Base-by-base conservation (phyloP, 2,113 vertebrate species). In the Phoenicopterus ruber region DNA sequence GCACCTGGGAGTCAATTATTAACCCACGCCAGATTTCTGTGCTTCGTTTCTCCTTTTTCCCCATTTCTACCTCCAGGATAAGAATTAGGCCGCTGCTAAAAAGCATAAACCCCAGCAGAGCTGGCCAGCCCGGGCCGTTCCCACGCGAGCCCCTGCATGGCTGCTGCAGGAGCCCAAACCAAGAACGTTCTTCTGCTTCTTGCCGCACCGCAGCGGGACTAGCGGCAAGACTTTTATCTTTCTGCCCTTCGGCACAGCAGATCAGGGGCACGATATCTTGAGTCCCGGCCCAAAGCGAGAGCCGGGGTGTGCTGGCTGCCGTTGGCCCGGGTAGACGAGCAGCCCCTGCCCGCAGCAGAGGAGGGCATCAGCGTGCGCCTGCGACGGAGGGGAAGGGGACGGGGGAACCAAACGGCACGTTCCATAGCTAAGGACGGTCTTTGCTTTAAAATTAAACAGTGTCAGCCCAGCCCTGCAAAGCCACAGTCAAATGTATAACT, bases 211-310 rank as follows among this genome's bases (percentile, higher is more conserved):
- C 46, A 6, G 21, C 2, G 16, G 36, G 21, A 36, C 36, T 11
- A 10, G 29, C 17, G 49, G 22, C 67, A 58, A 34, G 34, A 63
- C 7, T 76, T 86, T 58, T 38, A 26, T 50, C 57, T 11, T 66
- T 34, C 31, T 31, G 36, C 62, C 62, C 62, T 31, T n/a, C 6
- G 46, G 34, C 47, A 11, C 55, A n/a, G 14, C 14, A n/a, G 3
- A 9, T 1, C 7, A 6, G 5, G 9, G 11, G n/a, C n/a, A 4
- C 0, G 3, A 1, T 10, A 4, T 19, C 12, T 34, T 3, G 22
- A 42, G 22, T 28, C 9, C 26, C 63, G 81, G 49, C 69, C 55
- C 36, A 26, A 59, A 55, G n/a, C 32, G 31, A 4, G 25, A 17
- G 14, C 22, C 0, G 1, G 71, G 13, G 9, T 54, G 42, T 32